These are phyloP conservation scores for Diachasma alloeum DNA, from an alignment of 1,140 invertebrate species.

Conservation along the genomic window DNA sequence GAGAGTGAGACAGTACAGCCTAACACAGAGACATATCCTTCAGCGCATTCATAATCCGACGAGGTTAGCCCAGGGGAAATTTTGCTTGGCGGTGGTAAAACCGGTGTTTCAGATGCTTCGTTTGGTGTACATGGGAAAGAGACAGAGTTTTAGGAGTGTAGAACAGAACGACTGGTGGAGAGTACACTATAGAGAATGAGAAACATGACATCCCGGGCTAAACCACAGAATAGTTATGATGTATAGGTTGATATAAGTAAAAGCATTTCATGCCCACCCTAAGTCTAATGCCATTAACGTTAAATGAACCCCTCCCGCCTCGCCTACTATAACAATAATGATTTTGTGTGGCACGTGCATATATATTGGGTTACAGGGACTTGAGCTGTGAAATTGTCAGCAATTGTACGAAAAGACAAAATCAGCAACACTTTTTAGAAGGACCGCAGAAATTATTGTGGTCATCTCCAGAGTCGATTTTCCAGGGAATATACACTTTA, in stretches of 20 bases:
- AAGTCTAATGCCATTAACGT: slow-evolving; percentile 41
- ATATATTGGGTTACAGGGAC: neutral
- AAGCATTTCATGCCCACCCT: slow-evolving; percentile 37
- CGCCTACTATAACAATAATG: neutral
- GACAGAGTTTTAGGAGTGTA: slow-evolving; percentile 1
- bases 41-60: slow-evolving; percentile 42
- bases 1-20: neutral
- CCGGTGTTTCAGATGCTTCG: slow-evolving; percentile 44
- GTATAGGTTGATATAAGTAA: slow-evolving; percentile 25
- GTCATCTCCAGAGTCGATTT: no score
- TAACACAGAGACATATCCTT: slow-evolving; percentile 29
- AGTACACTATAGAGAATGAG: slow-evolving; percentile 11
- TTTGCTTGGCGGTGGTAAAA: slow-evolving; percentile 46
- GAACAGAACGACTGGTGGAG: slow-evolving; percentile 28
- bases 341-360: neutral
- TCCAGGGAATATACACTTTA: no score
- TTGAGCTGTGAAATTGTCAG: slow-evolving; percentile 4
- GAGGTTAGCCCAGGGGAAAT: slow-evolving; percentile 48
- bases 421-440: no score
- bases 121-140: slow-evolving; percentile 38
- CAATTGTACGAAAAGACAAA: neutral
- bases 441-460: no score
- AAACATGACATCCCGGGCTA: neutral
- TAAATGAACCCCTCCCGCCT: slow-evolving; percentile 19
- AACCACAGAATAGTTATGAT: neutral